These are phyloP conservation scores for Drosophila ogumai DNA, from an alignment of 1,140 invertebrate genomes.

Conservation along the genomic window DNA sequence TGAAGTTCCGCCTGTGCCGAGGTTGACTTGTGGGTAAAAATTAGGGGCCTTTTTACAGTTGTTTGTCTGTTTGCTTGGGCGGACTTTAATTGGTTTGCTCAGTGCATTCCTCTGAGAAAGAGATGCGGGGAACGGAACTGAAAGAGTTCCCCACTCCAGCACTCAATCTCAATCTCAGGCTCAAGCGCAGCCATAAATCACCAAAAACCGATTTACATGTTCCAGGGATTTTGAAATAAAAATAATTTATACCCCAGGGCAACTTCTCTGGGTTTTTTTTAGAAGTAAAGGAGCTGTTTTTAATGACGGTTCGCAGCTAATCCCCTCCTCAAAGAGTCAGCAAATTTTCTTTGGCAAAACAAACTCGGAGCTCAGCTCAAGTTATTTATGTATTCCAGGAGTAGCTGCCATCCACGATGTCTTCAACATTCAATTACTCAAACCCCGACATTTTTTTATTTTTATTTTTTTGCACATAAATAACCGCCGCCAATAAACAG, in stretches of 20 bases:
- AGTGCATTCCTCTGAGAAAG: conserved; percentile 40
- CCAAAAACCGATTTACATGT: conserved; percentile 36
- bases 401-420: conserved; percentile 13
- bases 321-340: conserved; percentile 8
- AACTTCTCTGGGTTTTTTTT: conserved; percentile 10
- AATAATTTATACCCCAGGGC: conserved; percentile 51
- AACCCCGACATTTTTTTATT: conserved; percentile 1
- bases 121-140: conserved; percentile 5
- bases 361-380: conserved; percentile 1
- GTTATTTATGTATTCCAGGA: conserved; percentile 40
- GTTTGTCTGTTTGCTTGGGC: conserved; percentile 45
- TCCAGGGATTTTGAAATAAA: conserved; percentile 53
- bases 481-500: conserved; percentile 30
- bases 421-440: conserved; percentile 39
- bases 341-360: conserved; percentile 11
- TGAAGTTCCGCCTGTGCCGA: conserved; percentile 41
- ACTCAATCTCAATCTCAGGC: conserved; percentile 9
- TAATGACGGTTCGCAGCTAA: conserved; percentile 37
- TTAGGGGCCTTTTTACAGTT: conserved; percentile 33
- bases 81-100: conserved; percentile 74
- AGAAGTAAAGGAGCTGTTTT: conserved; percentile 64
- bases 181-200: conserved; percentile 49
- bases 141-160: conserved; percentile 11
- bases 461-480: conserved; percentile 28
- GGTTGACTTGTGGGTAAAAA: conserved; percentile 33